Conservation (phyloP, 2,113 vertebrate genomes). For the Neodontobutis hainanensis region DNA sequence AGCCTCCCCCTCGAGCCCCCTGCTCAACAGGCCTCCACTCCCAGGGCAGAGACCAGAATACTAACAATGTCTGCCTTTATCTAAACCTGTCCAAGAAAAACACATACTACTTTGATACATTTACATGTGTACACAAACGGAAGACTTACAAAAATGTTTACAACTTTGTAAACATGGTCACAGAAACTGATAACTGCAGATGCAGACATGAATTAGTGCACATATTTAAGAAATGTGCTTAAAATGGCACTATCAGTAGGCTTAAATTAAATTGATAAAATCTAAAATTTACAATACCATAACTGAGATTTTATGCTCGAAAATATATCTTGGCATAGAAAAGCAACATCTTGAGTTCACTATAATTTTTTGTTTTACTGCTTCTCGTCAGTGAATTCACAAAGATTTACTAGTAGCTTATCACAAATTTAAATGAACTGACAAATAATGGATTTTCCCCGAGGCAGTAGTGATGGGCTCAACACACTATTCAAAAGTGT, state of each 20-base stretch:
- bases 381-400: constrained; percentile 19
- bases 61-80: constrained; percentile 57
- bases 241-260: no score
- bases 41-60: constrained; percentile 67
- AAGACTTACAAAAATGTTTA: no score
- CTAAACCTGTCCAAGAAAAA: constrained; percentile 54
- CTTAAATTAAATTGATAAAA: no score
- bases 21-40: constrained; percentile 44
- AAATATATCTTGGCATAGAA: not conserved
- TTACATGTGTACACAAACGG: not conserved
- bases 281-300: no score
- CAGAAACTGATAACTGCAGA: no score
- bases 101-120: constrained; percentile 29
- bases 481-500: constrained; percentile 4
- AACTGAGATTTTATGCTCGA: no score
- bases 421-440: constrained; percentile 28
- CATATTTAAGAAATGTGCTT: no score
- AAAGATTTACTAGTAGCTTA: constrained; percentile 13
- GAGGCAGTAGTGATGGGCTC: constrained; percentile 8
- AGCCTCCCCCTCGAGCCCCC: constrained; percentile 15
- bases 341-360: not conserved
- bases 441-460: constrained; percentile 9
- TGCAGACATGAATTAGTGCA: no score
- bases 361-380: not conserved
- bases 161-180: no score